Base-by-base conservation (phyloP, 2,113 vertebrate genomes). In the Strix uralensis region DNA sequence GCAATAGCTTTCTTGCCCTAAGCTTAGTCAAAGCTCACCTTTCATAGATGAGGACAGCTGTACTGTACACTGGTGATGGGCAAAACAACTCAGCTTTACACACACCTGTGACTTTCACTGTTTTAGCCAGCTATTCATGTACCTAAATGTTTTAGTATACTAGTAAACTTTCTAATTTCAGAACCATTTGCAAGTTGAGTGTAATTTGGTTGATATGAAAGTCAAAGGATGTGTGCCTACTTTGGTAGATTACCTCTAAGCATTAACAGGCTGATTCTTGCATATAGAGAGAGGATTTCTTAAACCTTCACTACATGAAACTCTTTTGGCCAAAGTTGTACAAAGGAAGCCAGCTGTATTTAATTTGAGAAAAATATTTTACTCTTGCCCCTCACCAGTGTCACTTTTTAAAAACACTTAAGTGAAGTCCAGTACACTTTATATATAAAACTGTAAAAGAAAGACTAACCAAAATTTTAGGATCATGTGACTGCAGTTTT, bases 51-150 rank as follows among this genome's bases (percentile, higher is more conserved):
- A 86, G 92, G 94, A 97, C 92, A 96, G 91, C 97, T 34, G 79
- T 96, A 97, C 92, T 92, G 66, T 97, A 97, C 97, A 98, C 98
- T 98, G 98, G 97, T 95, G 96, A 97, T 4, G 95, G 97, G 97
- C 98, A 96, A 97, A 98, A 92, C 95, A 91, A 90, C 96, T 85
- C 93, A 91, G 92, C 97, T 98, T 96, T 96, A 92, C 85, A 71
- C 73, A 71, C 86, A 42, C 92, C 86, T 95, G 73, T 96, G 96
- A 96, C 87, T 92, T 82, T 69, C 63, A 71, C 95, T 97, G 78
- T 95, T 92, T 69, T 96, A 91, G 96, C 94, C 95, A 88, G 96
- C 91, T 95, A 62, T 95, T 96, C 86, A 88, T 95, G 90, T 96
- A 84, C 94, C 92, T 97, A 82, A 92, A 57, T 96, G 96, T 96